Conservation (phyloP, 2,113 vertebrate genomes). For the Clarias magur region DNA sequence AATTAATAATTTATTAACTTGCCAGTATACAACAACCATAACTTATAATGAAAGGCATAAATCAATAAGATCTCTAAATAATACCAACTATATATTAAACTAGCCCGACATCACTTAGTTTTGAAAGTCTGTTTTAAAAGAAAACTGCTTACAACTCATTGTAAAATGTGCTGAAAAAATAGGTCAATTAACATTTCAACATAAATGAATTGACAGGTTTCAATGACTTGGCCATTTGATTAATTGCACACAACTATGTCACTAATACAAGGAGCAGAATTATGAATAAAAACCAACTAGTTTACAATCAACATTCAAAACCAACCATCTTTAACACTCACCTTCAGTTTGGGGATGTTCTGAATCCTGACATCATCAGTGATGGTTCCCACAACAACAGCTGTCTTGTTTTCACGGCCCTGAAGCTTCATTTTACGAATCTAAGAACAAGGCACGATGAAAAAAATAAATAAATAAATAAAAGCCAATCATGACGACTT, state of each 20-base stretch:
- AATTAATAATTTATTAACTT: no score
- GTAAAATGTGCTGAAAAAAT: no score
- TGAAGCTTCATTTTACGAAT: conserved; percentile 87
- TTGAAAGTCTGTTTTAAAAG: no score
- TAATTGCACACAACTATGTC: neutral
- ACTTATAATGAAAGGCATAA: no score
- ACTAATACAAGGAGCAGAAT: neutral
- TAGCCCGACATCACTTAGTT: no score
- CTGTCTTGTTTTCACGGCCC: conserved; percentile 82
- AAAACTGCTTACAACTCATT: no score
- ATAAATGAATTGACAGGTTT: no score
- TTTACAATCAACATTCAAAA: neutral
- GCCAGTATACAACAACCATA: no score
- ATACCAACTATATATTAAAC: no score
- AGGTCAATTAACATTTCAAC: no score
- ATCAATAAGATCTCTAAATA: no score
- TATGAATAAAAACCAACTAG: neutral
- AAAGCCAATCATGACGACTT: neutral
- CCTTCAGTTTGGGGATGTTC: conserved; percentile 89
- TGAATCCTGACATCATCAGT: conserved; percentile 88
- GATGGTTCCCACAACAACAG: conserved; percentile 86
- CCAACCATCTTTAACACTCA: conserved; percentile 40
- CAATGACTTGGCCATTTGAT: no score
- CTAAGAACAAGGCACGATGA: conserved; percentile 55
- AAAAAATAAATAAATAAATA: neutral